phyloP scores from a whole-genome alignment of 2,888 invertebrate species.

The Drosophila kokeensis region DNA sequence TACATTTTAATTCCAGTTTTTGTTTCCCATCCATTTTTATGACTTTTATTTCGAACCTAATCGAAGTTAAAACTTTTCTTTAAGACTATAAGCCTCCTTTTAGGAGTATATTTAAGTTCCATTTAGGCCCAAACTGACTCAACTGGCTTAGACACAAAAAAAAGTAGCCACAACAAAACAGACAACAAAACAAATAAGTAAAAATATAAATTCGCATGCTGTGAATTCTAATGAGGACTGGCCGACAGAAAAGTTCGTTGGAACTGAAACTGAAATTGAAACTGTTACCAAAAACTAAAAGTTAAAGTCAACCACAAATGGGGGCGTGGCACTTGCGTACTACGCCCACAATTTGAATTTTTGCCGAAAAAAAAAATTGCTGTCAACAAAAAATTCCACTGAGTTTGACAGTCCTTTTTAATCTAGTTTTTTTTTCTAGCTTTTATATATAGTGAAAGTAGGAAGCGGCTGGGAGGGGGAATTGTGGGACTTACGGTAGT shows the following conservation, averaged over 20 bases:
- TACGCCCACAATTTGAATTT: conserved; percentile 62
- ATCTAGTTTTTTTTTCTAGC: conserved; percentile 28
- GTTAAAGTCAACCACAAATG: conserved; percentile 51
- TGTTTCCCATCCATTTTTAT: neutral
- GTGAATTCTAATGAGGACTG: conserved; percentile 55
- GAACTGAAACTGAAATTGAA: conserved; percentile 26
- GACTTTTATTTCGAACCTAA: neutral
- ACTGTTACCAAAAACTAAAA: conserved; percentile 53
- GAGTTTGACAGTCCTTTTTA: conserved; percentile 68
- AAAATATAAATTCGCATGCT: conserved; percentile 32
- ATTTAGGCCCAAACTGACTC: conserved; percentile 22
- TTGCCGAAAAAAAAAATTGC: conserved; percentile 24
- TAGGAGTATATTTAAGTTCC: neutral
- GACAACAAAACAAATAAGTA: neutral
- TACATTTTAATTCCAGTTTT: neutral
- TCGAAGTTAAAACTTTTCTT: neutral
- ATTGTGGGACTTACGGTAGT: neutral
- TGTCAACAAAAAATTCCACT: conserved; percentile 11
- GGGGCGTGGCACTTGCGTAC: conserved; percentile 57
- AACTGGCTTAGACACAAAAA: conserved; percentile 36
- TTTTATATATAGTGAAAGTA: conserved; percentile 1
- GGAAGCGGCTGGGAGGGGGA: neutral
- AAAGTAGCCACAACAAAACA: conserved; percentile 5
- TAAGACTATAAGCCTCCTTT: neutral
- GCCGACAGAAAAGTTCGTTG: conserved; percentile 37